phyloP scores from a whole-genome alignment of 2,113 vertebrate genomes.

The Heloderma charlesbogerti region DNA sequence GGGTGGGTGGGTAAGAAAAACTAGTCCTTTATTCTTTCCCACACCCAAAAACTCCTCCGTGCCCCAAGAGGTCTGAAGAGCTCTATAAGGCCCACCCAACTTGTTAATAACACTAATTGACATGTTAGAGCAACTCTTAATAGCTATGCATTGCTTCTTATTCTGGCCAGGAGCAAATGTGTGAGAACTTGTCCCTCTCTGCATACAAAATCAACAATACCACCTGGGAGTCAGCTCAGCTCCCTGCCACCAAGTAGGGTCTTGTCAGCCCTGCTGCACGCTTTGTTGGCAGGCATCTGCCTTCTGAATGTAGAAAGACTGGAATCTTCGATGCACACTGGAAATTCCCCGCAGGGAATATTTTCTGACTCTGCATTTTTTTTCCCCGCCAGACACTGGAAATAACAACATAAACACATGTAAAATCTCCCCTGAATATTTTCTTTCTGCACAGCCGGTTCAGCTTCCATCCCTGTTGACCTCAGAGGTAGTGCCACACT shows the following conservation, averaged over 20 bases:
- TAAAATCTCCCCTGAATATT: neutral
- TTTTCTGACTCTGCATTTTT: slow-evolving; percentile 21
- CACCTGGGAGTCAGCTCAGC: neutral
- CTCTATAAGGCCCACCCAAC: neutral
- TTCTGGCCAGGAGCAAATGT: neutral
- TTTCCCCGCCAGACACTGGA: neutral
- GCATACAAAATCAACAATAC: neutral
- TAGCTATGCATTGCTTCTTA: neutral
- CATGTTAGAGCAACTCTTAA: neutral
- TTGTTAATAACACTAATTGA: neutral
- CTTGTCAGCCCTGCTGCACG: neutral
- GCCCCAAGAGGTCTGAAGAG: neutral
- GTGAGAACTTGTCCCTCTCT: neutral
- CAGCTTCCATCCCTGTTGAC: neutral
- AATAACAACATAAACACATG: slow-evolving; percentile 9
- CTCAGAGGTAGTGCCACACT: neutral
- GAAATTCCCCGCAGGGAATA: slow-evolving; percentile 32
- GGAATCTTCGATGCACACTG: neutral
- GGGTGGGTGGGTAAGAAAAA: no score
- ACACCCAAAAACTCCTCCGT: neutral
- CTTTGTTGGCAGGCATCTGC: neutral
- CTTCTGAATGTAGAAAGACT: slow-evolving; percentile 4
- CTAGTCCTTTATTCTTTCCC: neutral
- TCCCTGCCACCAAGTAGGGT: neutral
- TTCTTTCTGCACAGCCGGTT: neutral